A percentile compares a stretch with the other conserved stretches of the same genome.
Conservation (phyloP, 1,140 invertebrate genomes). For the Metopolophium dirhodum region DNA sequence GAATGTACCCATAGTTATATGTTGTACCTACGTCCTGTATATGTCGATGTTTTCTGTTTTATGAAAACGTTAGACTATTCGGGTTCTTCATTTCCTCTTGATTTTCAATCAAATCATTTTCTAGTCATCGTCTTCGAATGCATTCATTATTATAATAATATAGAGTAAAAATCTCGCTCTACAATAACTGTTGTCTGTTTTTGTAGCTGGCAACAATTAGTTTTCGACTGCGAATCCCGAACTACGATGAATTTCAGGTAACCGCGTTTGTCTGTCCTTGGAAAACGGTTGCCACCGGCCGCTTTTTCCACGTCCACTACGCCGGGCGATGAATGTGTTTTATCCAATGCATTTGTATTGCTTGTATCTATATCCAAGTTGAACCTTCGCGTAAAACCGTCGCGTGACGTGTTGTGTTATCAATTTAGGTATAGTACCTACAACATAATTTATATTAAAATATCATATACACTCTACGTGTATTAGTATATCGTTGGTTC, state of each 20-base stretch:
- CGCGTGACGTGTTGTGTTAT: too few relatives aligned
- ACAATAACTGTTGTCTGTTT: background rate
- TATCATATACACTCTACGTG: too few relatives aligned
- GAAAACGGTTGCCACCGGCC: background rate
- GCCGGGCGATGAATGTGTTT: background rate
- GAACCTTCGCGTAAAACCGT: too few relatives aligned
- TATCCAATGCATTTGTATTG: background rate
- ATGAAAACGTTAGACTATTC: background rate
- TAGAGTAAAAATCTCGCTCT: background rate
- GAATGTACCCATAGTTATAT: too few relatives aligned
- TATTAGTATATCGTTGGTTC: too few relatives aligned
- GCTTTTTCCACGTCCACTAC: background rate
- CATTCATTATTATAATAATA: too few relatives aligned
- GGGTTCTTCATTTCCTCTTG: background rate
- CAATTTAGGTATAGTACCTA: too few relatives aligned
- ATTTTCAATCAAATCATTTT: background rate
- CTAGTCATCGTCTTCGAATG: too few relatives aligned
- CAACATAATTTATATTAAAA: background rate
- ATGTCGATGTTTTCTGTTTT: too few relatives aligned
- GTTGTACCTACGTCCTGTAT: too few relatives aligned
- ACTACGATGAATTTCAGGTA: background rate
- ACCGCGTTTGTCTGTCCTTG: background rate
- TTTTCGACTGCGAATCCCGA: too few relatives aligned
- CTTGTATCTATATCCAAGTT: too few relatives aligned
- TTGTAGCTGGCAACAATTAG: fast-evolving